Evolutionary conservation across 2,888 invertebrate genomes (phyloP), one percentile per base, ranked within the genome.

Genomic region (Scaptomyza tumidula): DNA sequence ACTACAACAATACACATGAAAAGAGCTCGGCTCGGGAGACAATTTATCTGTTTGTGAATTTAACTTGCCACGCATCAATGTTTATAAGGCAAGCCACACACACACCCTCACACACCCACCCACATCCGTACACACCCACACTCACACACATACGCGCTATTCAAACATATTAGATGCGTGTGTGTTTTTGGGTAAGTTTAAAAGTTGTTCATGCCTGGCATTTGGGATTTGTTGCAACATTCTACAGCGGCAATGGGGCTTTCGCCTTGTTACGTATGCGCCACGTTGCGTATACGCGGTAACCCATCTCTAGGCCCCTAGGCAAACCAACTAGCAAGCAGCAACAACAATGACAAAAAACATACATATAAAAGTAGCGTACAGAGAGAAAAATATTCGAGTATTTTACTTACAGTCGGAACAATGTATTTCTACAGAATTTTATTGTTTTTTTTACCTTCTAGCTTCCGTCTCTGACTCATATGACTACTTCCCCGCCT

Each of bases 161-260:
- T 45, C 54, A 63, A 55, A 56, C 69, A 44, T 54, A 52, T 62
- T 58, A 57, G 65, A 41, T 59, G 61, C 35, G 60, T 53, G 68
- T 60, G 71, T 62, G 33, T 37, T 37, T 37, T 53, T 55, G 63
- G 69, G 49, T 39, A 74, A 86, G 84, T 81, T 83, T 76, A 84
- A 84, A 83, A 86, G 82, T 86, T 83, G 73, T 76, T 85, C 83
- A 84, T 83, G 87, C 73, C 71, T 85, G 52, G 83, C 85, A 83
- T 86, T 86, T 81, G 71, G 82, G 85, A 83, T 84, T 83, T 78
- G 87, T 71, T 81, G 66, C 82, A 79, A 84, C 74, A 85, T 86
- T 78, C 55, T 70, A 67, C 63, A 67, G 60, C 60, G 63, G 50
- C 54, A 35, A 56, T 71, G 52, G 62, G 62, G 24, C 24, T 66